These are phyloP conservation scores for Yponomeuta sedellus DNA, from an alignment of 2,888 invertebrate species.

Conservation along the genomic window DNA sequence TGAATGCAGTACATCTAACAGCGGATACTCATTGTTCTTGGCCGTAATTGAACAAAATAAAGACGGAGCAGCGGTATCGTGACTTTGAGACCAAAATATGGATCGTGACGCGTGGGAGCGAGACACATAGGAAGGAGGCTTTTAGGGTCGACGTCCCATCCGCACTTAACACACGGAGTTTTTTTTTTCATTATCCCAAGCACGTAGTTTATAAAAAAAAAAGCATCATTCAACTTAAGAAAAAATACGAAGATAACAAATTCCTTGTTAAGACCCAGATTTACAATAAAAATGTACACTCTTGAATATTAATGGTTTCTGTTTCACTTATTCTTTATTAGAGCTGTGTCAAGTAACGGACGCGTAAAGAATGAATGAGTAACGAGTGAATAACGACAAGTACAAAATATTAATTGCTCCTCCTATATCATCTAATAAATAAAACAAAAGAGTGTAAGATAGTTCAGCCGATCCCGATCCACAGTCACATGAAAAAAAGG, in stretches of 20 bases:
- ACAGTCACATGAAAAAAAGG: no score
- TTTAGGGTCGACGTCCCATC: conserved; percentile 71
- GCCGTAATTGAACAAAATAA: conserved; percentile 73
- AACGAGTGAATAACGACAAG: background rate
- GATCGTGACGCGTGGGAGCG: conserved; percentile 40
- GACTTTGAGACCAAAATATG: conserved; percentile 63
- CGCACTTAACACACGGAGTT: conserved; percentile 49
- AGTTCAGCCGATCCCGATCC: no score
- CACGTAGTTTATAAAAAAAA: conserved; percentile 46
- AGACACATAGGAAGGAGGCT: conserved; percentile 53
- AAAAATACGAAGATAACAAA: background rate
- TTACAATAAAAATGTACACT: background rate
- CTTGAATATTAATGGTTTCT: background rate
- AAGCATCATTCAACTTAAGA: conserved; percentile 12
- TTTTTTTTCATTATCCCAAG: conserved; percentile 51
- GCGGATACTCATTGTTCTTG: conserved; percentile 73
- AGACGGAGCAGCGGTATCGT: conserved; percentile 75
- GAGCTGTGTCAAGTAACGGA: background rate
- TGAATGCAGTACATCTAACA: conserved; percentile 59
- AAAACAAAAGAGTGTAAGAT: no score
- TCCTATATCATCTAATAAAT: background rate
- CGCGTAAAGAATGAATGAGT: background rate
- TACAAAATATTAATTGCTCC: background rate
- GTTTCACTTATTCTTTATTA: background rate
- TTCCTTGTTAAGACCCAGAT: background rate